Evolutionary conservation across 2,888 invertebrate species (phyloP).

Genomic region (Galerucella nymphaeae): DNA sequence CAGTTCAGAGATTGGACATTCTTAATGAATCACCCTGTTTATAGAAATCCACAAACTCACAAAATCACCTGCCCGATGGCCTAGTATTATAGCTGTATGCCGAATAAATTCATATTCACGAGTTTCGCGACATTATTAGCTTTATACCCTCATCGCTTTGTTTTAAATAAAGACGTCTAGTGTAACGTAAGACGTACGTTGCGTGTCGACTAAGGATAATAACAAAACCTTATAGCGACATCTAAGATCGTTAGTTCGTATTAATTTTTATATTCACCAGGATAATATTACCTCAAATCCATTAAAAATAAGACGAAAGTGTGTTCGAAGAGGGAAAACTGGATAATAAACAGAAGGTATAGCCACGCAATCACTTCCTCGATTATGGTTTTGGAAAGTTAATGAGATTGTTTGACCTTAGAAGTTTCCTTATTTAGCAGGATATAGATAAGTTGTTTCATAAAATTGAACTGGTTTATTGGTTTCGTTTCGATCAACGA

Average conservation of each 20-base stretch:
- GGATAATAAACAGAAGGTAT: conserved; percentile 24
- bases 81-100: no score
- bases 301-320: conserved; percentile 22
- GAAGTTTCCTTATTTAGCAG: not conserved
- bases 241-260: conserved; percentile 33
- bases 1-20: no score
- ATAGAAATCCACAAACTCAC: no score
- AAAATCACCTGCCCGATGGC: no score
- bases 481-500: no score
- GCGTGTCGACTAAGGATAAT: conserved; percentile 24
- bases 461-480: not conserved
- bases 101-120: no score
- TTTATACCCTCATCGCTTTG: no score
- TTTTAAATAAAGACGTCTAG: not conserved
- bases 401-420: no score
- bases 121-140: no score
- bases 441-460: not conserved
- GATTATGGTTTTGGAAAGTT: not conserved
- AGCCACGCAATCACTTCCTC: conserved; percentile 15
- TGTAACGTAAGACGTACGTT: not conserved
- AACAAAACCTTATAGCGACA: conserved; percentile 32
- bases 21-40: no score
- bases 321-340: conserved; percentile 6
- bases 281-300: conserved; percentile 36
- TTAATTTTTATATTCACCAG: conserved; percentile 37